Conservation (phyloP, 1,140 invertebrate genomes). For the Drosophila bocqueti region DNA sequence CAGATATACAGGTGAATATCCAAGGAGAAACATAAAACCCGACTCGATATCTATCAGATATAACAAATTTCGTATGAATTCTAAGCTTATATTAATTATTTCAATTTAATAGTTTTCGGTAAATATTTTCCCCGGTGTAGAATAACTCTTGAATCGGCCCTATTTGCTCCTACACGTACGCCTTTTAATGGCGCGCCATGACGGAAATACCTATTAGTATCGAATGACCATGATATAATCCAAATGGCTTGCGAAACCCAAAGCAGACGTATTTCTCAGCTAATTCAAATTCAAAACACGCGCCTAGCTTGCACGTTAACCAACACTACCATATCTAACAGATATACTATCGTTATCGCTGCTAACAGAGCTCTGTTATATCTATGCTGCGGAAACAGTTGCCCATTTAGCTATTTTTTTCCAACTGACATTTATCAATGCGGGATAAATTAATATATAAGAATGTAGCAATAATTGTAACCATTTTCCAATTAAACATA, state of each 20-base stretch:
- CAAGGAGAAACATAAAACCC: not conserved
- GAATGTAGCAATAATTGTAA: no score
- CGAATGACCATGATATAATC: slow-evolving; percentile 73
- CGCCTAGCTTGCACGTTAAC: not conserved
- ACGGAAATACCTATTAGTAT: slow-evolving; percentile 77
- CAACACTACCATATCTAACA: slow-evolving; percentile 7
- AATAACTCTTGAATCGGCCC: slow-evolving; percentile 43
- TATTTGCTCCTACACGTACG: slow-evolving; percentile 56
- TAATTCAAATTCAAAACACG: slow-evolving; percentile 72
- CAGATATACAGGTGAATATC: not conserved
- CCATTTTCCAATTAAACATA: no score
- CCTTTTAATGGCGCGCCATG: slow-evolving; percentile 59
- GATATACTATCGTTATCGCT: slow-evolving; percentile 10
- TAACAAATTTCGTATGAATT: not conserved
- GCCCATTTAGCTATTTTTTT: not conserved
- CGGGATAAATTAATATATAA: no score
- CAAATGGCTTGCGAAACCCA: slow-evolving; percentile 62
- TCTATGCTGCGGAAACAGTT: no score
- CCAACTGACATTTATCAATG: not conserved
- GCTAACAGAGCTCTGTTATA: not conserved
- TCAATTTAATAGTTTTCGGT: no score
- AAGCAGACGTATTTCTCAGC: slow-evolving; percentile 20
- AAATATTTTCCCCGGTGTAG: slow-evolving; percentile 3
- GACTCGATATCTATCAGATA: not conserved
- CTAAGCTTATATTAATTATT: not conserved